These are phyloP conservation scores for Pogona vitticeps DNA, from an alignment of 2,113 vertebrate genomes.

Conservation along the genomic window DNA sequence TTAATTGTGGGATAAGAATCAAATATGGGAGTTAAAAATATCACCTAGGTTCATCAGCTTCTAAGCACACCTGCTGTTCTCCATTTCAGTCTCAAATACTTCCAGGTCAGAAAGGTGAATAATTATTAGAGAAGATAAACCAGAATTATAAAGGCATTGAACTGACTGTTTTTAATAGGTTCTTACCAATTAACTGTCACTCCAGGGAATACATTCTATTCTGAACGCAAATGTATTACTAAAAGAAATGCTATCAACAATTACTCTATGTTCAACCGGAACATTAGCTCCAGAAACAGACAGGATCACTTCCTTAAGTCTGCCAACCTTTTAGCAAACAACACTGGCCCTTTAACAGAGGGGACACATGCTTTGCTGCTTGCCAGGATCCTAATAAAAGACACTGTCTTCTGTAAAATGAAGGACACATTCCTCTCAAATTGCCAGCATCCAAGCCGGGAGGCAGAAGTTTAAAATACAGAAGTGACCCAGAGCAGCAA, in stretches of 20 bases:
- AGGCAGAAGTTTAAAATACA: slow-evolving; percentile 75
- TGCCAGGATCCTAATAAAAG: slow-evolving; percentile 81
- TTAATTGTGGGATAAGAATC: slow-evolving; percentile 54
- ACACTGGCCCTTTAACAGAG: slow-evolving; percentile 78
- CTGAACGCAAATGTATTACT: slow-evolving; percentile 40
- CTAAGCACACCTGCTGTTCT: slow-evolving; percentile 69
- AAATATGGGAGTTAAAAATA: slow-evolving; percentile 70
- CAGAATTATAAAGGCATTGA: slow-evolving; percentile 67
- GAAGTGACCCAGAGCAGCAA: slow-evolving; percentile 64
- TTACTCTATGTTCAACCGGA: slow-evolving; percentile 72
- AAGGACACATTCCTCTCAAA: slow-evolving; percentile 77
- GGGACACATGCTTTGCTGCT: slow-evolving; percentile 70
- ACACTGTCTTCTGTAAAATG: slow-evolving; percentile 75
- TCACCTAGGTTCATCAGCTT: slow-evolving; percentile 58
- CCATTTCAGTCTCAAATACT: slow-evolving; percentile 64
- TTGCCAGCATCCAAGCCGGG: slow-evolving; percentile 71
- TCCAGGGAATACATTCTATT: slow-evolving; percentile 48
- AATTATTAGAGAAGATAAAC: slow-evolving; percentile 64
- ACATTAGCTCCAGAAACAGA: slow-evolving; percentile 66
- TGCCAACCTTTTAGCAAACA: slow-evolving; percentile 74
- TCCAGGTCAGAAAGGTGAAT: slow-evolving; percentile 70
- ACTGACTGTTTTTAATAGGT: slow-evolving; percentile 70
- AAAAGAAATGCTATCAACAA: slow-evolving; percentile 69
- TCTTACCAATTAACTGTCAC: slow-evolving; percentile 73
- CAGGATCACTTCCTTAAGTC: slow-evolving; percentile 65